These are phyloP conservation scores for Bagarius yarrelli DNA, from an alignment of 2,113 vertebrate genomes.

Conservation along the genomic window DNA sequence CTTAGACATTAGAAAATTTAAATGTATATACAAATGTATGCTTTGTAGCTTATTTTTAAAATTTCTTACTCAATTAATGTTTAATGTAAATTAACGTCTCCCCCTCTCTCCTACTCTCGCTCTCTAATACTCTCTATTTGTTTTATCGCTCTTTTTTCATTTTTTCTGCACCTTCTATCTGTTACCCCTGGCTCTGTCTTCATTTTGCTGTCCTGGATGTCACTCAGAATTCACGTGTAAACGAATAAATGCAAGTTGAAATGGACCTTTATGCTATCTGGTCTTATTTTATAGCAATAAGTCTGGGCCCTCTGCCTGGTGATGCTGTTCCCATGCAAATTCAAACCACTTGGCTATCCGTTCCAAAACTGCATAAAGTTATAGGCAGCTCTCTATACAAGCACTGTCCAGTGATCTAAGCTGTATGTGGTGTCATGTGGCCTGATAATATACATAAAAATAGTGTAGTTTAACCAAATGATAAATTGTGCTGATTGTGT, in stretches of 20 bases:
- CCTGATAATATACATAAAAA: neutral
- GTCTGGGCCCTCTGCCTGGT: neutral
- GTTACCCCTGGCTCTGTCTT: neutral
- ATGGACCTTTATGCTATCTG: neutral
- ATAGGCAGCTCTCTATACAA: constrained; percentile 9
- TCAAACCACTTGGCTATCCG: neutral
- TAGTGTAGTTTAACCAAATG: neutral
- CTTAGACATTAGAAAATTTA: too few relatives aligned
- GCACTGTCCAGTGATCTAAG: neutral
- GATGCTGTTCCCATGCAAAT: constrained; percentile 20
- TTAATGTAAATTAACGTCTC: neutral
- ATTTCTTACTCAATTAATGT: neutral
- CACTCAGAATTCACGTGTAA: neutral
- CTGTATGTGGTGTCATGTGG: neutral
- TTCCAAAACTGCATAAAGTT: neutral
- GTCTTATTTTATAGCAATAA: neutral
- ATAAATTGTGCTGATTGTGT: neutral
- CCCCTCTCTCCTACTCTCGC: neutral
- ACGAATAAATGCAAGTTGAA: neutral
- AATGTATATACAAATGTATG: too few relatives aligned
- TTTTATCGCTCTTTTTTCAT: too few relatives aligned
- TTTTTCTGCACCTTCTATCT: neutral
- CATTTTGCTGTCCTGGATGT: neutral
- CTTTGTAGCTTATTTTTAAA: neutral
- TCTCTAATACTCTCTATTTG: neutral